phyloP scores from a whole-genome alignment of 2,113 vertebrate genomes.

The Pan paniscus region DNA sequence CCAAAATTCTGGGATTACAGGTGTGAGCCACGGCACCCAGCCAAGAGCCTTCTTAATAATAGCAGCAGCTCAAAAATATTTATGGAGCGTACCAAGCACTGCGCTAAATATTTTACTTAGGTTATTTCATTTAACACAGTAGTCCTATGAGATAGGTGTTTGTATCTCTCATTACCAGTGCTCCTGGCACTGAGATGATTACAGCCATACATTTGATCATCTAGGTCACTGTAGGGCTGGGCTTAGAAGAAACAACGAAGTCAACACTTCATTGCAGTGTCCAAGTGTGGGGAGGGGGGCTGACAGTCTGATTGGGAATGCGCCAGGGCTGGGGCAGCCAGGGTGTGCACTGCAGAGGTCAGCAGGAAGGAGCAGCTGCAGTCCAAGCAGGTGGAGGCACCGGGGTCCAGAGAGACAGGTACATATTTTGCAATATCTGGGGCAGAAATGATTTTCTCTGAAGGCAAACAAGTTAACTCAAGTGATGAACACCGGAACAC shows the following conservation, averaged over 20 bases:
- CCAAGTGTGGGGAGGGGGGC: too few species aligned
- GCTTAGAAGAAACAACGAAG: neutral
- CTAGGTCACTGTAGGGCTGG: neutral
- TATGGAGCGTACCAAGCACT: neutral
- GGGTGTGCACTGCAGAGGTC: neutral
- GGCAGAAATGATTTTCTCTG: neutral
- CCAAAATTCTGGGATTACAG: neutral
- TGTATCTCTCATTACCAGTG: neutral
- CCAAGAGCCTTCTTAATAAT: neutral
- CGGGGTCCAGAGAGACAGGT: neutral
- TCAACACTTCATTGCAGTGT: neutral
- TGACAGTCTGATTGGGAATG: neutral
- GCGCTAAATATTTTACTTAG: neutral
- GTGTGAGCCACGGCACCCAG: too few species aligned
- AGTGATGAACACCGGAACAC: neutral
- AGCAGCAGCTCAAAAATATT: neutral
- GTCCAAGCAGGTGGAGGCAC: neutral
- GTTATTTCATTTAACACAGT: neutral
- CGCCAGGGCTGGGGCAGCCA: neutral
- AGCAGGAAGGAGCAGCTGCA: neutral
- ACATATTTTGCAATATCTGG: neutral
- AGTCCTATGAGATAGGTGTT: neutral
- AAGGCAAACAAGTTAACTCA: neutral
- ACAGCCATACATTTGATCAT: rapidly evolving
- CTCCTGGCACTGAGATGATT: neutral